A percentile compares a stretch with the other conserved stretches of the same genome.
These are phyloP conservation scores for Malthinus flaveolus DNA, from an alignment of 2,888 invertebrate species.

Conservation along the genomic window DNA sequence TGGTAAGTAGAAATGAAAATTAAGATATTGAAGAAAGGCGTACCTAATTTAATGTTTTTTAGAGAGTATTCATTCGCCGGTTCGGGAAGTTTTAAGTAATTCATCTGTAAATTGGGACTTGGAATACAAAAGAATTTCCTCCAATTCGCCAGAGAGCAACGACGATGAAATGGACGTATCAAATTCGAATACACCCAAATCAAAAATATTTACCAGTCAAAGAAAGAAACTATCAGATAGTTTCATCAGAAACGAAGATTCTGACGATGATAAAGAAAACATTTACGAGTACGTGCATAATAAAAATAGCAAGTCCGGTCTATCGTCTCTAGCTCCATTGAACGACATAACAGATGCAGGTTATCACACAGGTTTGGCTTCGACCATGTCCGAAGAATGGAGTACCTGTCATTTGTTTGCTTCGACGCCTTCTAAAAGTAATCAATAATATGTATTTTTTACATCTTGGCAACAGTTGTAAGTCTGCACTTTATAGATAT, in stretches of 20 bases:
- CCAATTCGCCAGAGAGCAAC: slow-evolving; percentile 38
- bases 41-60: slow-evolving; percentile 10
- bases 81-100: slow-evolving; percentile 36
- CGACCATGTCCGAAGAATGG: slow-evolving; percentile 37
- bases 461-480: too few relatives aligned
- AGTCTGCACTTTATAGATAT: too few relatives aligned
- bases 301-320: background rate
- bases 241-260: slow-evolving; percentile 44
- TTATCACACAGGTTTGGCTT: slow-evolving; percentile 44
- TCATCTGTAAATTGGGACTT: slow-evolving; percentile 51
- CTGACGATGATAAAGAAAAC: slow-evolving; percentile 35
- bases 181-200: slow-evolving; percentile 48
- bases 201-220: slow-evolving; percentile 48
- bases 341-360: slow-evolving; percentile 45
- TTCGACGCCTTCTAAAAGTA: slow-evolving; percentile 48
- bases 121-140: slow-evolving; percentile 48
- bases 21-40: too few relatives aligned
- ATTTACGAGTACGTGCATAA: background rate
- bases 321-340: background rate
- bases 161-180: slow-evolving; percentile 47
- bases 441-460: background rate
- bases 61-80: slow-evolving; percentile 26
- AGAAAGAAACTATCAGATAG: slow-evolving; percentile 53
- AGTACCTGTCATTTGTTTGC: slow-evolving; percentile 43
- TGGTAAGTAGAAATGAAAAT: slow-evolving; percentile 29